These are phyloP conservation scores for Beris morrisii DNA, from an alignment of 2,888 invertebrate genomes.

Conservation along the genomic window DNA sequence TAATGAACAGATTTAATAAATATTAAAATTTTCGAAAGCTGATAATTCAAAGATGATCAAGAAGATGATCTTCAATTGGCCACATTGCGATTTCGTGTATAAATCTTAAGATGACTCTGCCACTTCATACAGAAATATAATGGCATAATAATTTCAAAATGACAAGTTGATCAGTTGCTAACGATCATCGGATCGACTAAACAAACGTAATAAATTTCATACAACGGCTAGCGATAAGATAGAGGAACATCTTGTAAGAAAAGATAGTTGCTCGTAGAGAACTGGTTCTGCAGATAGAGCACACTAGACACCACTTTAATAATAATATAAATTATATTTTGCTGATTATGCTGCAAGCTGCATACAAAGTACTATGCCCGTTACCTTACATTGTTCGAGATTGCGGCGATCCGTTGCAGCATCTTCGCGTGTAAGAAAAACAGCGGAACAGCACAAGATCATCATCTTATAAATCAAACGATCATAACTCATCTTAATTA, in stretches of 20 bases:
- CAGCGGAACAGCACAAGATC: too few relatives aligned
- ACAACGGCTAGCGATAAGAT: conserved; percentile 2
- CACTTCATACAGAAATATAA: background rate
- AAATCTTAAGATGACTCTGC: too few relatives aligned
- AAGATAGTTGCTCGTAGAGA: conserved; percentile 3
- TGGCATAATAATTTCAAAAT: conserved; percentile 10
- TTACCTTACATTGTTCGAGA: conserved; percentile 10
- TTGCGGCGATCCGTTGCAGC: too few relatives aligned
- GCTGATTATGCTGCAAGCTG: conserved; percentile 18
- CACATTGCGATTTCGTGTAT: too few relatives aligned
- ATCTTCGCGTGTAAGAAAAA: too few relatives aligned
- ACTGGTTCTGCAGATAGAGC: conserved; percentile 6
- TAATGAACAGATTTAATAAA: too few relatives aligned
- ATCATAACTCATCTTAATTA: too few relatives aligned
- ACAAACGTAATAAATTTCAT: background rate
- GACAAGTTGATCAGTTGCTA: conserved; percentile 19
- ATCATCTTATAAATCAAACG: too few relatives aligned
- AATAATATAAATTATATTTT: conserved; percentile 19
- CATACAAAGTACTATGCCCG: conserved; percentile 19
- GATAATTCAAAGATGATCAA: too few relatives aligned
- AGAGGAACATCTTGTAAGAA: background rate
- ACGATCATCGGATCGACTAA: conserved; percentile 2
- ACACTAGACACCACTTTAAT: conserved; percentile 8
- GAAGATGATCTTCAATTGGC: too few relatives aligned
- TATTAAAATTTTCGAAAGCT: too few relatives aligned